A percentile compares a stretch with the other conserved stretches of the same genome.
Conservation (phyloP, 2,113 vertebrate genomes). For the Pungitius pungitius region DNA sequence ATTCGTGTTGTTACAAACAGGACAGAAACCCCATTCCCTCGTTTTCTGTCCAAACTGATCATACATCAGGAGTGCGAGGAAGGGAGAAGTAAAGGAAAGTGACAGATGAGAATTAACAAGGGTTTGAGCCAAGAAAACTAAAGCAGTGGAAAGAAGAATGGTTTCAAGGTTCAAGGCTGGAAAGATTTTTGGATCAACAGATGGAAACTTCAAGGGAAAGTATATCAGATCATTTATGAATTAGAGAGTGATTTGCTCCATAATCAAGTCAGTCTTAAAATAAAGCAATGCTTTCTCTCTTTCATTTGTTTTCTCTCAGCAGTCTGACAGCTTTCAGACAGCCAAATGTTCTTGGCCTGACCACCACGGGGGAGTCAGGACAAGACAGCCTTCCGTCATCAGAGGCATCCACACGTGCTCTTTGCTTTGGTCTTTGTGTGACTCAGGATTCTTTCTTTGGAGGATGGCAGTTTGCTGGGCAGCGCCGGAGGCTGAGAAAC, state of each 20-base stretch:
- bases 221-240: constrained; percentile 1
- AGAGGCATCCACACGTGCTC: constrained; percentile 10
- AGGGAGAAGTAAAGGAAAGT: constrained; percentile 23
- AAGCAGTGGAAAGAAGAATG: neutral
- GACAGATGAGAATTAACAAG: constrained; percentile 25
- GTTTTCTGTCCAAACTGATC: constrained; percentile 62
- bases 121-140: neutral
- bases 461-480: constrained; percentile 28
- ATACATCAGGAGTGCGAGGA: constrained; percentile 49
- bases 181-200: constrained; percentile 3
- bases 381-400: constrained; percentile 28
- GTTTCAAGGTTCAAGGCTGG: neutral
- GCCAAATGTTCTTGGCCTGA: constrained; percentile 54
- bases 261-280: constrained; percentile 29
- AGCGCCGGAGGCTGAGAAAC: constrained; percentile 30
- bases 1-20: constrained; percentile 60
- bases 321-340: constrained; percentile 48
- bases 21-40: constrained; percentile 63
- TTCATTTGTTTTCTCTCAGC: constrained; percentile 28
- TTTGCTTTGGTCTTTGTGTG: constrained; percentile 17
- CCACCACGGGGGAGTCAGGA: constrained; percentile 36
- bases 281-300: constrained; percentile 16
- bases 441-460: constrained; percentile 22
- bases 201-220: neutral
- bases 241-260: constrained; percentile 13